Evolutionary conservation across 2,888 invertebrate species (phyloP).

Genomic region (Pristionchus exspectatus): DNA sequence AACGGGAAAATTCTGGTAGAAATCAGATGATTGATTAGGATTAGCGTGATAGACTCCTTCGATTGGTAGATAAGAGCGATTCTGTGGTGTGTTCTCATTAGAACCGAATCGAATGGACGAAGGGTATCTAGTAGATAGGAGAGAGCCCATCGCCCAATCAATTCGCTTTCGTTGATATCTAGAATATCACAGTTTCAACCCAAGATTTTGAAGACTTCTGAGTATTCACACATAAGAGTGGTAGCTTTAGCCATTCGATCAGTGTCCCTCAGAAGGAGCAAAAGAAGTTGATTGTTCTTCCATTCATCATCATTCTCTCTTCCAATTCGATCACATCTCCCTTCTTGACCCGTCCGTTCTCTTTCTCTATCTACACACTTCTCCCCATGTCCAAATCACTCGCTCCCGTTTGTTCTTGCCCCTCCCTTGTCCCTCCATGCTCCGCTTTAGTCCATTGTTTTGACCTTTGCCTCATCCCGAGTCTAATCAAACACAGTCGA

Average conservation of each 20-base stretch:
- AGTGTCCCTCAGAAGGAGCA: neutral
- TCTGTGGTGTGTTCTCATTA: too few species aligned
- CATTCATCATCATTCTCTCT: neutral
- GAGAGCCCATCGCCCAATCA: too few species aligned
- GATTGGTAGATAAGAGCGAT: neutral
- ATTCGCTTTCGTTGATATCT: too few species aligned
- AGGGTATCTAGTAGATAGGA: too few species aligned
- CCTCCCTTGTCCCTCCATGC: neutral
- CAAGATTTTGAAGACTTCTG: too few species aligned
- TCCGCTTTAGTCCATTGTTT: constrained; percentile 8
- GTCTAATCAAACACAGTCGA: constrained; percentile 4
- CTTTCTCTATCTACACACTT: constrained; percentile 31
- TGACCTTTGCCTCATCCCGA: constrained; percentile 18
- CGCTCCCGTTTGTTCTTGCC: constrained; percentile 15
- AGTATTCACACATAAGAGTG: neutral
- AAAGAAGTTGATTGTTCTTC: neutral
- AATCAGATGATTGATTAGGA: neutral
- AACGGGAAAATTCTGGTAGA: neutral
- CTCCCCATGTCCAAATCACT: constrained; percentile 34
- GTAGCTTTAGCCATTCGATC: neutral
- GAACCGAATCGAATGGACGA: too few species aligned
- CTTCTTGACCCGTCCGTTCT: constrained; percentile 42
- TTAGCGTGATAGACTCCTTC: neutral
- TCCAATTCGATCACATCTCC: constrained; percentile 12
- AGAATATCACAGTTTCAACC: too few species aligned